Conservation (phyloP, 2,113 vertebrate genomes). For the Rhinopomastus cyanomelas region DNA sequence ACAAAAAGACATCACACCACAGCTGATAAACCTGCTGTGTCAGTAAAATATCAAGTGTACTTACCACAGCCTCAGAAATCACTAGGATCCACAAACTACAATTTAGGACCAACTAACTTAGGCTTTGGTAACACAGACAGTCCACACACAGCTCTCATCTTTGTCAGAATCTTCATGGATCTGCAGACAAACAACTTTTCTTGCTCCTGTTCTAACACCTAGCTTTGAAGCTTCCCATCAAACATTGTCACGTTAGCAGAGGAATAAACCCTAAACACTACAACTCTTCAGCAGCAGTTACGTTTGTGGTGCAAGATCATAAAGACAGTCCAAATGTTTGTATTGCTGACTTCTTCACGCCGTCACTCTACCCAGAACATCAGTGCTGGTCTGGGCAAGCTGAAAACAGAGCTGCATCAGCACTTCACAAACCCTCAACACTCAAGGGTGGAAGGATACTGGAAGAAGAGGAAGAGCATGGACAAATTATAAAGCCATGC, state of each 20-base stretch:
- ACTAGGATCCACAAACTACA: background rate
- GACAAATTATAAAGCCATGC: background rate
- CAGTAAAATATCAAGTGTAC: background rate
- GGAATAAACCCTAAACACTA: background rate
- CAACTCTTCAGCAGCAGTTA: background rate
- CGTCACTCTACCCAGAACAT: background rate
- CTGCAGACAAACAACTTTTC: background rate
- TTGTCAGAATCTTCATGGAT: background rate
- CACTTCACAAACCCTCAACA: background rate
- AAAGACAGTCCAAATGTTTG: background rate
- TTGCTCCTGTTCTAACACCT: background rate
- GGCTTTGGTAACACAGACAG: background rate
- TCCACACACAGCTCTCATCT: background rate
- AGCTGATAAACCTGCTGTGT: background rate
- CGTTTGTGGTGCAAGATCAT: background rate
- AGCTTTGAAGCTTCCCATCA: background rate
- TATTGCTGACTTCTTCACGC: background rate
- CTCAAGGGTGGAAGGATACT: background rate
- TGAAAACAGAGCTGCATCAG: background rate
- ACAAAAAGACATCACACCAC: background rate
- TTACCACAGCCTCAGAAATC: background rate
- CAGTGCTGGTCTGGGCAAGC: background rate
- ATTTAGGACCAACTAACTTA: background rate
- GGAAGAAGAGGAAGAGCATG: background rate
- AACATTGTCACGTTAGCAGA: background rate